Evolutionary conservation across 2,888 invertebrate species (phyloP).

Genomic region (Mesorhabditis spiculigera): DNA sequence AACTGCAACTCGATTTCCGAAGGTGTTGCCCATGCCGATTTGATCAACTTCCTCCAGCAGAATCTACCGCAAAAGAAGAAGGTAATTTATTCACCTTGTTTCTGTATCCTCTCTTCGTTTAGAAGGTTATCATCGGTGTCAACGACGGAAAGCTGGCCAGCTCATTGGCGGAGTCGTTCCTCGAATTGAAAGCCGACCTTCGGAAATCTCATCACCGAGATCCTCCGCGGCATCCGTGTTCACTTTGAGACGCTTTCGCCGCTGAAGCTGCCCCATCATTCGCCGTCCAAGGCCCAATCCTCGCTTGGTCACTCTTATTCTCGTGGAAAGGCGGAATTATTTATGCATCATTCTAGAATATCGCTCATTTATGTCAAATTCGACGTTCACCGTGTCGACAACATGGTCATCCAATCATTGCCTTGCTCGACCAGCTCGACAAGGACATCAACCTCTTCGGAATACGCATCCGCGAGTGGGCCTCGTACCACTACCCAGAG

Average conservation of each 20-base stretch:
- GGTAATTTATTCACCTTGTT: slow-evolving; percentile 12
- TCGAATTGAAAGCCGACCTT: slow-evolving; percentile 79
- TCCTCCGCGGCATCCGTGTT: slow-evolving; percentile 67
- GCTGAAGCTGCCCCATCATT: slow-evolving; percentile 73
- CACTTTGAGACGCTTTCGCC: slow-evolving; percentile 63
- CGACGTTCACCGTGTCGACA: slow-evolving; percentile 95
- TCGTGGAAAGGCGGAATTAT: slow-evolving; percentile 71
- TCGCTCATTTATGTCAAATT: slow-evolving; percentile 76
- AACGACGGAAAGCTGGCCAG: slow-evolving; percentile 85
- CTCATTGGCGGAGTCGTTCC: slow-evolving; percentile 74
- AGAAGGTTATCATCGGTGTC: slow-evolving; percentile 68
- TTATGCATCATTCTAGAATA: neutral
- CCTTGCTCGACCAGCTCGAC: slow-evolving; percentile 90
- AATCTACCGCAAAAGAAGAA: slow-evolving; percentile 76
- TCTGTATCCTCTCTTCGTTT: slow-evolving; percentile 47
- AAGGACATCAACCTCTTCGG: slow-evolving; percentile 98
- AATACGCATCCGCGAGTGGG: slow-evolving; percentile 85
- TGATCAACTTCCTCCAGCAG: slow-evolving; percentile 82
- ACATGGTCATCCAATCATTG: slow-evolving; percentile 99
- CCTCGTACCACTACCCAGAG: slow-evolving; percentile 99
- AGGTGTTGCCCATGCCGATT: slow-evolving; percentile 85
- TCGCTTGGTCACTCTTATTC: slow-evolving; percentile 98
- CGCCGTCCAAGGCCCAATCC: slow-evolving; percentile 82
- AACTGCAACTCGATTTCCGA: slow-evolving; percentile 93
- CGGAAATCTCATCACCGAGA: slow-evolving; percentile 82